Base-by-base conservation (phyloP, 2,888 invertebrate species). In the Leucophenga maculata region DNA sequence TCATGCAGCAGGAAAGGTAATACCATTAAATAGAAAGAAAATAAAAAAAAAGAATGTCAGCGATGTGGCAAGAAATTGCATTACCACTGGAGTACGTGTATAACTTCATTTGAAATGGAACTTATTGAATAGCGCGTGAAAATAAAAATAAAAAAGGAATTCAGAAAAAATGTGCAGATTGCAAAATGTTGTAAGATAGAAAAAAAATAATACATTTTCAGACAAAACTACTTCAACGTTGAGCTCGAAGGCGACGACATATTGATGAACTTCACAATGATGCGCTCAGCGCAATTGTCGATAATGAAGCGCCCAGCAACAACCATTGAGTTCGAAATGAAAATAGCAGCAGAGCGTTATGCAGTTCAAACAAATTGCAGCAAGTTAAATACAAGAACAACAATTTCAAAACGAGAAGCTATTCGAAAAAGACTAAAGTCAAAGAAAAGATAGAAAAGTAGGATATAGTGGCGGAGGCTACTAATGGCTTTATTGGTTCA, bases 91-190 rank as follows among this genome's bases (percentile, higher is more conserved):
- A 72, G 73, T n/a, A n/a, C n/a, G n/a, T n/a, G n/a, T 75, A 75
- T 77, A 78, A 78, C 75, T 78, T 78, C 74, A 78, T 75, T 74
- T 74, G 69, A 72, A 75, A 74, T 70, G 72, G 74, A 78, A 74
- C 75, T 71, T 74, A 75, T 74, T 75, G 77, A 78, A 72, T 71
- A 71, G 46, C 69, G 68, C 69, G 68, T 57, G 57, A 48, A 26
- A 55, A 54, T 26, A 26, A 26, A 26, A 26, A 3, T 3, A 3
- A 26, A 14, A 62, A 39, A 46, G 6, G 14, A 62, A 48, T 26
- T 18, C 3, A 20, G 48, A 64, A 48, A 48, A 26, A 14, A 9
- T 14, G 57, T 18, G 39, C 52, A 54, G 32, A 59, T 48, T 48
- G 14, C 54, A 26, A 26, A 26, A 54, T 59, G 32, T 1, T n/a